Evolutionary conservation across 2,888 invertebrate genomes (phyloP).

Genomic region (Zeuzera pyrina): DNA sequence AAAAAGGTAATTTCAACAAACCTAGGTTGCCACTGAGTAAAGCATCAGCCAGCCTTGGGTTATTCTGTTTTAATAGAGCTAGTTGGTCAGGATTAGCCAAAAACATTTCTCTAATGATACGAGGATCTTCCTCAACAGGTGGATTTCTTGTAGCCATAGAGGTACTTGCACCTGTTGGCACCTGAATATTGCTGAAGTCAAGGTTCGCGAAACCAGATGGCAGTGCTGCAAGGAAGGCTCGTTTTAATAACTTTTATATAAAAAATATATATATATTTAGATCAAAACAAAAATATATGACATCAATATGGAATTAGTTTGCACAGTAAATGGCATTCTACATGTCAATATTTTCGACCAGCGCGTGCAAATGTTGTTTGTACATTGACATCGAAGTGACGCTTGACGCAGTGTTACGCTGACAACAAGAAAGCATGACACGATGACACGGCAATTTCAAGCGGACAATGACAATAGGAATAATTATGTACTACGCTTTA

Average conservation of each 20-base stretch:
- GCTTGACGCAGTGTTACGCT: conserved; percentile 30
- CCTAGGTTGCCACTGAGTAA: conserved; percentile 87
- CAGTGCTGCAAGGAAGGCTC: conserved; percentile 40
- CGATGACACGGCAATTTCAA: conserved; percentile 30
- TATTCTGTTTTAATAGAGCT: conserved; percentile 92
- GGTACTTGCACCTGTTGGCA: conserved; percentile 72
- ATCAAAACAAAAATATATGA: conserved; percentile 3
- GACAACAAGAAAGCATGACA: conserved; percentile 44
- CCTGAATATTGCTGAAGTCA: conserved; percentile 90
- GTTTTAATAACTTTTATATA: conserved; percentile 18
- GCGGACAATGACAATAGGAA: conserved; percentile 17
- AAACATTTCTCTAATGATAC: conserved; percentile 88
- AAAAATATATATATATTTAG: not conserved
- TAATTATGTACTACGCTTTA: conserved; percentile 19
- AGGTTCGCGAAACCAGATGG: conserved; percentile 72
- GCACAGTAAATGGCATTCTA: conserved; percentile 7
- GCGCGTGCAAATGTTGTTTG: not conserved
- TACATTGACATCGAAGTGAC: conserved; percentile 11
- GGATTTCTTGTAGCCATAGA: conserved; percentile 47
- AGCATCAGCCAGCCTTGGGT: conserved; percentile 93
- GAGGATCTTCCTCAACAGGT: conserved; percentile 84
- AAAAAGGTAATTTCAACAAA: no score
- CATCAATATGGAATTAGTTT: conserved; percentile 8
- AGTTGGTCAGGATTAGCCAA: conserved; percentile 92
- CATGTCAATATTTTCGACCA: conserved; percentile 14